A percentile compares a stretch with the other conserved stretches of the same genome.
Conservation (phyloP, 2,113 vertebrate species). For the Strigops habroptila region DNA sequence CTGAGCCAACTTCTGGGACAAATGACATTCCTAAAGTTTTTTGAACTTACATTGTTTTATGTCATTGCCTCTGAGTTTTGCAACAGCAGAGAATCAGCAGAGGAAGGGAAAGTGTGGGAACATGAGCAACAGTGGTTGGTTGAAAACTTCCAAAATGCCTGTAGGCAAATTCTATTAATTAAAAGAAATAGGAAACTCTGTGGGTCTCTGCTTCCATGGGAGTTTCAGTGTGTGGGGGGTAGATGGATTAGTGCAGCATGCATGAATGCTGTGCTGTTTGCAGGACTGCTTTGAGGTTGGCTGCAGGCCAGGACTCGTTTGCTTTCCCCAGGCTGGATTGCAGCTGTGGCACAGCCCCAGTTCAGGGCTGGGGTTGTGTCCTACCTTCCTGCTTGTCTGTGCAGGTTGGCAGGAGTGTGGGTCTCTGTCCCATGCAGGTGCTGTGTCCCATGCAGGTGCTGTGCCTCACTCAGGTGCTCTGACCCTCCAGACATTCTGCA, state of each 20-base stretch:
- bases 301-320: background rate
- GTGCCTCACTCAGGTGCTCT: background rate
- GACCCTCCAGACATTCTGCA: background rate
- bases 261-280: background rate
- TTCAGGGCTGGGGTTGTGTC: fast-evolving
- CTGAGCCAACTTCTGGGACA: background rate
- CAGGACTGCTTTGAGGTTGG: background rate
- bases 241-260: fast-evolving
- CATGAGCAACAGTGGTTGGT: background rate
- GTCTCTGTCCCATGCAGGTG: fast-evolving
- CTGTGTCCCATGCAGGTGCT: background rate
- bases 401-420: fast-evolving
- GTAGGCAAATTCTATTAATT: background rate
- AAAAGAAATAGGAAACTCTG: background rate
- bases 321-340: fast-evolving
- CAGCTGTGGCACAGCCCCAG: fast-evolving
- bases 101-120: conserved; percentile 53
- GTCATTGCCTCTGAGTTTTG: background rate
- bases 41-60: background rate
- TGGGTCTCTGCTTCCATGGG: background rate
- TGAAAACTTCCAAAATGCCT: background rate
- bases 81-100: background rate
- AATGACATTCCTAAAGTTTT: background rate
- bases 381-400: background rate
- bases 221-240: background rate